Evolutionary conservation across 2,113 vertebrate genomes (phyloP), one percentile per base, ranked within the genome.

Genomic region (Phaetusa simplex): DNA sequence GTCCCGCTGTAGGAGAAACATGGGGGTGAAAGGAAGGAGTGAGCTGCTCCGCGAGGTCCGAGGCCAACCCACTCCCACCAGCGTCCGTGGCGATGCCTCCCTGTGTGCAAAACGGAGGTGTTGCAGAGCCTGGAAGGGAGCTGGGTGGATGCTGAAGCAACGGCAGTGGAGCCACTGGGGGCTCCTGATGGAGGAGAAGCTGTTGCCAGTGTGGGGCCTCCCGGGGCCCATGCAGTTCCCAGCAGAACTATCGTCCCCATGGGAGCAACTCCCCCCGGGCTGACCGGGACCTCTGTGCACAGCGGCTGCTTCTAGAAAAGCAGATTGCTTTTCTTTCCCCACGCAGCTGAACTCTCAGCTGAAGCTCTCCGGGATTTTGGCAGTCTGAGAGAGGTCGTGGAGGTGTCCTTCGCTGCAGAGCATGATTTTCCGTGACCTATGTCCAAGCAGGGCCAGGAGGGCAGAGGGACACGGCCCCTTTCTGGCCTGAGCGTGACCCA

Each of bases 191-290:
- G 21, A 61, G 56, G 49, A 91, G 78, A 65, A 83, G 43, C 53
- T 86, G 71, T 66, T 92, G 50, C 30, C 58, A 49, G 8, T 3
- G 34, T 2, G 3, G 74, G 40, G 11, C 19, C 27, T 58, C 32
- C 1, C 0, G 3, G 43, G 24, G 30, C 30, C 14, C 0, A 0
- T 27, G 53, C 55, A 76, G 49, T 27, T 82, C 70, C 74, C 42
- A 20, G 66, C 56, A 90, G 62, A 90, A 5, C 53, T 50, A 17
- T 19, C 3, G 0, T 32, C 21, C 58, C 53, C 6, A 3, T 0
- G 20, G 59, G 53, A 95, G 21, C 45, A 77, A 14, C 40, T 73
- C 36, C 40, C 40, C 47, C 27, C 0, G 0, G 43, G 36, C 53
- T 59, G 47, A 20, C 24, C 1, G 2, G 27, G 77, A 87, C 15